Conservation (phyloP, 2,888 invertebrate species). For the Melitaea athalia region DNA sequence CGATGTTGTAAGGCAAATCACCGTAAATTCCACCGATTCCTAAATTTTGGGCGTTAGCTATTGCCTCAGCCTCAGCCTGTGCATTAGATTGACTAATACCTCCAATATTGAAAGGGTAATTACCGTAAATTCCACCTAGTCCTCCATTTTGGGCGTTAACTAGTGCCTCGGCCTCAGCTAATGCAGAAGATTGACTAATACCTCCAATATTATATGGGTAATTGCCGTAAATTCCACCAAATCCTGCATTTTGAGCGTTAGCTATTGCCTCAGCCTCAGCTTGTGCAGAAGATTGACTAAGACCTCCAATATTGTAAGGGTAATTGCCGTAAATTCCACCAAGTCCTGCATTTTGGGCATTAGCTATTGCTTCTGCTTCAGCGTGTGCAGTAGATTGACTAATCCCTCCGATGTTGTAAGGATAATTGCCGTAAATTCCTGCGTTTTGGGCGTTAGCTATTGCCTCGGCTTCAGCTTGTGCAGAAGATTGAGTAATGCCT, state of each 20-base stretch:
- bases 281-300: slow-evolving; percentile 2
- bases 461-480: slow-evolving; percentile 18
- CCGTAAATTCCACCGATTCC: background rate
- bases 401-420: background rate
- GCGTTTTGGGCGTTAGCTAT: background rate
- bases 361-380: slow-evolving; percentile 20
- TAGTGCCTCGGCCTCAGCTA: slow-evolving; percentile 9
- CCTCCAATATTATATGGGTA: slow-evolving; percentile 13
- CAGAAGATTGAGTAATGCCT: slow-evolving; percentile 5
- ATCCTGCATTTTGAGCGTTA: slow-evolving; percentile 15
- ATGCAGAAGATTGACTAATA: slow-evolving; percentile 16
- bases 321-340: background rate
- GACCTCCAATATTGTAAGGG: slow-evolving; percentile 13
- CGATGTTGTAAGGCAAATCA: background rate
- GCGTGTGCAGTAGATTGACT: background rate
- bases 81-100: background rate
- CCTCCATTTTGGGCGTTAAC: background rate
- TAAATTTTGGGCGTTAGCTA: background rate
- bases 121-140: background rate
- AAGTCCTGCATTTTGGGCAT: slow-evolving; percentile 4
- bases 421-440: background rate
- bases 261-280: slow-evolving; percentile 24
- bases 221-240: background rate
- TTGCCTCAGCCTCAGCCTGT: slow-evolving; percentile 18
- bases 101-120: slow-evolving; percentile 11